A percentile compares a stretch with the other conserved stretches of the same genome.
Evolutionary conservation across 2,797 vertebrate species (phyloP).

Genomic region (Fundulus diaphanus): DNA sequence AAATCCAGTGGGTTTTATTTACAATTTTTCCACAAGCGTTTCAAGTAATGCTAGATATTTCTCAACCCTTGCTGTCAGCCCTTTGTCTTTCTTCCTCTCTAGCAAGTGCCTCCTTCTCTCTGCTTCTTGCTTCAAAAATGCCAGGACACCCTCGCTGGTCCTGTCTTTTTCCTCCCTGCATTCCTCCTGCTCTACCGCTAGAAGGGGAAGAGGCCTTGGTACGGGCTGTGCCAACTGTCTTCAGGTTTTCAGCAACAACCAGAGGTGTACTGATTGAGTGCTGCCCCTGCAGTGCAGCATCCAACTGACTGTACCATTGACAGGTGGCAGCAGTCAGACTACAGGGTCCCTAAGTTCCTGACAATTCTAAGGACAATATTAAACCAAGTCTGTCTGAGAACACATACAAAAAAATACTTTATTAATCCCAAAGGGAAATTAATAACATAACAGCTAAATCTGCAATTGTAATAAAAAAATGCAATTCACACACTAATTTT

Average conservation of each 20-base stretch:
- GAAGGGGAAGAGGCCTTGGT: neutral
- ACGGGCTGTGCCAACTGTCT: conserved; percentile 2
- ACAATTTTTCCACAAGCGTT: neutral
- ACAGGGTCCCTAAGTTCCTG: neutral
- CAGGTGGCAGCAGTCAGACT: conserved; percentile 25
- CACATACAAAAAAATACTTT: no score
- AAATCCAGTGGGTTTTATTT: neutral
- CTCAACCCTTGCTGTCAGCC: neutral
- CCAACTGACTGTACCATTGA: conserved; percentile 15
- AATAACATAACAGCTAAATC: no score
- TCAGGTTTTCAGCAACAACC: conserved; percentile 6
- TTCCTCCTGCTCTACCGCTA: neutral
- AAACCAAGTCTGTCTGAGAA: neutral
- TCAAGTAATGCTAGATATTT: neutral
- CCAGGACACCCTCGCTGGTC: neutral
- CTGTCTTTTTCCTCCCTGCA: no score
- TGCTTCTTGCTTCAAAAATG: neutral
- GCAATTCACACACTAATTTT: no score
- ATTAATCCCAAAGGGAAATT: no score
- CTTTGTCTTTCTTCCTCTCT: neutral
- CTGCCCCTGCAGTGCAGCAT: conserved; percentile 23
- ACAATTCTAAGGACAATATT: neutral
- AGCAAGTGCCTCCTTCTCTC: neutral
- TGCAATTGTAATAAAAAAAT: no score
- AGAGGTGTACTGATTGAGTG: neutral